Percentiles rank a stretch among this genome's conserved stretches.
Evolutionary conservation across 2,113 vertebrate genomes (phyloP).

Genomic region (Apodemus speciosus): DNA sequence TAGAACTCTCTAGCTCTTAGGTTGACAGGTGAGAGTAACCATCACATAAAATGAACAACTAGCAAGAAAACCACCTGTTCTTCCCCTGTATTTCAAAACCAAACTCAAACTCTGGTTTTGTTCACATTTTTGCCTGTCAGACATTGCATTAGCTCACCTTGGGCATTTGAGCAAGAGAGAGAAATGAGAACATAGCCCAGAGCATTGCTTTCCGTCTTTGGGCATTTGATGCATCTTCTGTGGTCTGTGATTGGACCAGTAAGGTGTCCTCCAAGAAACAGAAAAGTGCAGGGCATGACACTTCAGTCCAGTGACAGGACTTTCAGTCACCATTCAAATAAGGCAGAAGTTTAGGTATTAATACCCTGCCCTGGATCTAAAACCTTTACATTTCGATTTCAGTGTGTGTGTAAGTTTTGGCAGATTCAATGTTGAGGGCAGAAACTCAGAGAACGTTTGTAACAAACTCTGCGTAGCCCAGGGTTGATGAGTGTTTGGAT

Average conservation of each 20-base stretch:
- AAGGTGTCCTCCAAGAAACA: conserved; percentile 50
- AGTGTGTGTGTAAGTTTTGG: background rate
- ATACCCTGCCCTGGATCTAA: background rate
- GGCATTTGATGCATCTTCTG: conserved; percentile 54
- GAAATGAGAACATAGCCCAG: conserved; percentile 35
- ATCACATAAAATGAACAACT: background rate
- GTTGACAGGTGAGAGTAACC: too few relatives aligned
- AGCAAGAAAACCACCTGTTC: background rate
- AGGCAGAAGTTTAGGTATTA: background rate
- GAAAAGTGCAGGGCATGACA: background rate
- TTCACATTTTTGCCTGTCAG: conserved; percentile 64
- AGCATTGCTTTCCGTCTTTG: conserved; percentile 54
- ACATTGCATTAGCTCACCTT: conserved; percentile 65
- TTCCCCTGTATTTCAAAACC: conserved; percentile 51
- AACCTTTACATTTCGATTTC: conserved; percentile 21
- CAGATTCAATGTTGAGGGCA: background rate
- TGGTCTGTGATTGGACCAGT: conserved; percentile 50
- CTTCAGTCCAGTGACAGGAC: background rate
- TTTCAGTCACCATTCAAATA: conserved; percentile 29
- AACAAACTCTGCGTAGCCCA: background rate
- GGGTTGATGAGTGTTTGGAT: background rate
- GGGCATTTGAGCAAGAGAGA: conserved; percentile 61
- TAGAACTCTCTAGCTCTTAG: background rate
- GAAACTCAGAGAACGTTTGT: background rate
- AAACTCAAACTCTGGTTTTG: conserved; percentile 55